Evolutionary conservation across 1,140 invertebrate species (phyloP).

Genomic region (Pachypeltis micranthus): DNA sequence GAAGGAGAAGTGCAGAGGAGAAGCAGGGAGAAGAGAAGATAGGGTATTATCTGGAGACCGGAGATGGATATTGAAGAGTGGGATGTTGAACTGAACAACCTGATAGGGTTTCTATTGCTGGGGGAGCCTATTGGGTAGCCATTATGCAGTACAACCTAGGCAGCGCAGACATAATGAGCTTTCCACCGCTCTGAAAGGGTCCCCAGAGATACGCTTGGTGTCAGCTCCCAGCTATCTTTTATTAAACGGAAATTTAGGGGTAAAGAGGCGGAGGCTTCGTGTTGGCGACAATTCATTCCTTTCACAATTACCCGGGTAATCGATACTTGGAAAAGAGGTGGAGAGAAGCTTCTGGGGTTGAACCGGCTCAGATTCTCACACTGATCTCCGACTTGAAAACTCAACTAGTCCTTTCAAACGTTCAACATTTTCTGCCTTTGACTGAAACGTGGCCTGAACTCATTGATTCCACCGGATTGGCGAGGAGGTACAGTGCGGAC

Average conservation of each 20-base stretch:
- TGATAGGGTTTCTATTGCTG: not conserved
- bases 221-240: not conserved
- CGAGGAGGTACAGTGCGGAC: too few species aligned
- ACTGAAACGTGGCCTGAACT: too few species aligned
- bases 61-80: not conserved
- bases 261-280: not conserved
- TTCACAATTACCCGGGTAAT: not conserved
- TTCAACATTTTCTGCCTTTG: too few species aligned
- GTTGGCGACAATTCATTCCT: not conserved
- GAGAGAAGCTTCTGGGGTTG: too few species aligned
- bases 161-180: not conserved
- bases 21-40: not conserved
- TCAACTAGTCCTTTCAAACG: too few species aligned
- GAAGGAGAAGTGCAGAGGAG: too few species aligned
- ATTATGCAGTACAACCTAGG: not conserved
- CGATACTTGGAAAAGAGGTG: not conserved
- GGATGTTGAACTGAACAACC: not conserved
- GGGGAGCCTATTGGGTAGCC: not conserved
- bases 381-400: too few species aligned
- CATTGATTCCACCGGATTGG: too few species aligned
- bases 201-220: not conserved
- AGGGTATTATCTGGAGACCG: not conserved
- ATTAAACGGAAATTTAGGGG: not conserved
- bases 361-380: too few species aligned
- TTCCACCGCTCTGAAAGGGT: not conserved